Evolutionary conservation across 2,888 invertebrate species (phyloP), one percentile per base, ranked within the genome.

Genomic region (Coleophora flavipennella): DNA sequence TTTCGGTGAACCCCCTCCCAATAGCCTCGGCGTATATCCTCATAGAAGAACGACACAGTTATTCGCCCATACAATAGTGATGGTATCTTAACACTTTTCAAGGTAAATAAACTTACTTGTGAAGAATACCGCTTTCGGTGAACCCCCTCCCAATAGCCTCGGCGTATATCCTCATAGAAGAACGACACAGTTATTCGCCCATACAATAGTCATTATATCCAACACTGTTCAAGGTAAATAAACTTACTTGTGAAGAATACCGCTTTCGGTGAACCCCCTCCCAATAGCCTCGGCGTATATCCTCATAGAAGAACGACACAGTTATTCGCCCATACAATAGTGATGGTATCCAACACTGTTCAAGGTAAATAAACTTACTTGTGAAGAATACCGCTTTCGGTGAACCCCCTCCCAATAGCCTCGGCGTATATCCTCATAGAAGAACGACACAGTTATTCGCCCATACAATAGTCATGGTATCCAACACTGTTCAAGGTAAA

Each of bases 401-500:
- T 49, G 25, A 10, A 13, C 1, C 12, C n/a, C 25, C 50, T 53
- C 9, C 51, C 63, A 31, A 85, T 74, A 0, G 65, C 75, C 62
- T 95, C 94, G 0, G 91, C 83, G 64, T 95, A 96, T 14, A 93
- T 75, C 40, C 95, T 83, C 67, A 88, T 85, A 0, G 93, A 90
- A 0, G 92, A 0, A 91, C 91, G n/a, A 93, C 91, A 27, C 90
- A 90, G 44, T 89, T 89, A 20, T 90, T 91, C 0, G 89, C 67
- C 93, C 95, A 96, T 53, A 92, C 91, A 31, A 96, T 86, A 86
- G 94, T 94, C 6, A 95, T 68, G 35, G 94, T 94, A 52, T 95
- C 95, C 26, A 96, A 67, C 6, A 95, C 79, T 46, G 93, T 91
- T 46, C 92, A 91, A 36, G 91, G n/a, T n/a, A n/a, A 20, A 20